Conservation (phyloP, 2,888 invertebrate genomes). For the Camponotus fellah region DNA sequence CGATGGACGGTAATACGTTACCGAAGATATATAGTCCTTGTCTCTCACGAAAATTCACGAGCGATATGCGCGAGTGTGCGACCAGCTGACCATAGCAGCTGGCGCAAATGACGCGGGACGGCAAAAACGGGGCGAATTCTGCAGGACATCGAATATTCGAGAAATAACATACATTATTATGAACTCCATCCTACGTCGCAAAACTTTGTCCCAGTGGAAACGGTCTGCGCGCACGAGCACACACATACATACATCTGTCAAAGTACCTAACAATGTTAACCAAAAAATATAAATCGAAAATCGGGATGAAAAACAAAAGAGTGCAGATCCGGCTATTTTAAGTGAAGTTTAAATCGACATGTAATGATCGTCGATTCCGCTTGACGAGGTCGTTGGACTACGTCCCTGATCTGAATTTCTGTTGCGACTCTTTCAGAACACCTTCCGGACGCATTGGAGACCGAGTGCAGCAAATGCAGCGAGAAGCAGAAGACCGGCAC, state of each 20-base stretch:
- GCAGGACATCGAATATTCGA: constrained; percentile 39
- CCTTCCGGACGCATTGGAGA: constrained; percentile 91
- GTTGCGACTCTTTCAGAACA: constrained; percentile 85
- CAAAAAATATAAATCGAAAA: not conserved
- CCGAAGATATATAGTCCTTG: constrained; percentile 51
- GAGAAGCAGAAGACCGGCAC: constrained; percentile 89
- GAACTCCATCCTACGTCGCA: constrained; percentile 41
- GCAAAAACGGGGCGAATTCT: constrained; percentile 56
- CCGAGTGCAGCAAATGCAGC: constrained; percentile 90
- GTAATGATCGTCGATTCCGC: not conserved
- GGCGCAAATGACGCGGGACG: constrained; percentile 65
- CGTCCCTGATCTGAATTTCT: constrained; percentile 37
- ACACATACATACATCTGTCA: not conserved
- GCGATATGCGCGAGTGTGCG: constrained; percentile 51
- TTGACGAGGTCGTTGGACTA: not conserved
- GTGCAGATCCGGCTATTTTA: not conserved
- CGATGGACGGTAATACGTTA: constrained; percentile 53
- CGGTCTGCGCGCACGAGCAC: not conserved
- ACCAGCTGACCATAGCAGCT: constrained; percentile 58
- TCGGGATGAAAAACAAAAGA: not conserved
- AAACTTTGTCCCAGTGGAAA: constrained; percentile 8
- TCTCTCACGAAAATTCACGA: constrained; percentile 62
- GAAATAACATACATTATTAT: constrained; percentile 61
- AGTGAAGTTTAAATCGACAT: not conserved
- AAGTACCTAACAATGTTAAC: not conserved